Conservation (phyloP, 2,797 vertebrate genomes). For the Taenioides sp. region DNA sequence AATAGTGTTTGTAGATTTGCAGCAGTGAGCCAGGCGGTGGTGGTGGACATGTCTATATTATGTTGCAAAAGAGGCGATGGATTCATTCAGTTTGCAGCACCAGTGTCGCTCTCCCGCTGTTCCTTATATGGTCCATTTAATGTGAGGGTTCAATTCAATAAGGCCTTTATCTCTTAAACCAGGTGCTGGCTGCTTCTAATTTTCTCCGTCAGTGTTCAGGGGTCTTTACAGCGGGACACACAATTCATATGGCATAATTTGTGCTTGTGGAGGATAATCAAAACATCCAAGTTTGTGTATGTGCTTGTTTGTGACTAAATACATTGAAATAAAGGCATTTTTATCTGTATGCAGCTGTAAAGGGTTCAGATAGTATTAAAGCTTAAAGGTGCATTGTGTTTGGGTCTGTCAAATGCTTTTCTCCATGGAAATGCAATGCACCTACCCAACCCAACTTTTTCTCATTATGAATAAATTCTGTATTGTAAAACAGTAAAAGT, state of each 20-base stretch:
- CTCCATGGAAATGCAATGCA: no score
- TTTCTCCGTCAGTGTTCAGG: conserved; percentile 53
- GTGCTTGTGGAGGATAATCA: conserved; percentile 76
- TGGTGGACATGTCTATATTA: conserved; percentile 47
- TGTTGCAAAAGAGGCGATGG: conserved; percentile 46
- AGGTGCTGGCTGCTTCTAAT: conserved; percentile 58
- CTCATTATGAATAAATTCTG: no score
- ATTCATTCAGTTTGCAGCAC: conserved; percentile 58
- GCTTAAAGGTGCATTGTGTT: no score
- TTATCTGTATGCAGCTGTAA: conserved; percentile 52
- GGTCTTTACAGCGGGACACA: conserved; percentile 53
- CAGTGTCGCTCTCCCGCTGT: conserved; percentile 43
- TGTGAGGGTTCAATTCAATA: conserved; percentile 64
- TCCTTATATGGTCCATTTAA: conserved; percentile 57
- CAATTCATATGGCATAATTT: conserved; percentile 63
- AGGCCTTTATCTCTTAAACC: conserved; percentile 70
- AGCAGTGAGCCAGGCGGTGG: conserved; percentile 29
- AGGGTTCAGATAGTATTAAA: conserved; percentile 69
- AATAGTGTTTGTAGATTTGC: conserved; percentile 56
- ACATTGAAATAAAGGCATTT: conserved; percentile 14
- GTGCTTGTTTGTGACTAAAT: conserved; percentile 67
- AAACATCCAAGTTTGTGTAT: conserved; percentile 71
- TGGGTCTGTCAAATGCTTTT: no score
- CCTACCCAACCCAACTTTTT: no score
- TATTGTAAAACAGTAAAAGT: no score